phyloP scores from a whole-genome alignment of 2,797 vertebrate species.

The Fratercula arctica region DNA sequence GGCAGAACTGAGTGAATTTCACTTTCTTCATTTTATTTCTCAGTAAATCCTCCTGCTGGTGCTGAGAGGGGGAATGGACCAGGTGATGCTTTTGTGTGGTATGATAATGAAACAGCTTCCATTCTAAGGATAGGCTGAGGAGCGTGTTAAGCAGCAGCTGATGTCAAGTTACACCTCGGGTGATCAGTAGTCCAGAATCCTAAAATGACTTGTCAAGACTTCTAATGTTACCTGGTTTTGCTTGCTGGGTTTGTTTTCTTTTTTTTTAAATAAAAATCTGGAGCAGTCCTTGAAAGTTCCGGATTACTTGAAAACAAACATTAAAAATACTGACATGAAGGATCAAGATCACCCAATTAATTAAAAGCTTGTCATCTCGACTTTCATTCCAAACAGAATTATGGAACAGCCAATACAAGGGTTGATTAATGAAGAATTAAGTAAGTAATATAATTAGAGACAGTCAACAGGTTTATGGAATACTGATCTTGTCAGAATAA shows the following conservation, averaged over 20 bases:
- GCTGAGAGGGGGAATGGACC: not conserved
- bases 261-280: not conserved
- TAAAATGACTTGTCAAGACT: not conserved
- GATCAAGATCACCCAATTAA: constrained; percentile 1
- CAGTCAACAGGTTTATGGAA: constrained; percentile 41
- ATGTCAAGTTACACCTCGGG: not conserved
- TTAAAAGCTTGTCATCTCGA: constrained; percentile 43
- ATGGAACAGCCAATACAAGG: not conserved
- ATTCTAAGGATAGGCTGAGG: not conserved
- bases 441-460: constrained; percentile 35
- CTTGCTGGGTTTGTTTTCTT: not conserved
- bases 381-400: constrained; percentile 36
- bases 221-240: not conserved
- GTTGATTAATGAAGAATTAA: constrained; percentile 51
- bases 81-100: not conserved
- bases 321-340: not conserved
- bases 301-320: not conserved
- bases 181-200: not conserved
- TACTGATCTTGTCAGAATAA: constrained; percentile 50
- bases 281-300: not conserved
- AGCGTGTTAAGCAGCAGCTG: not conserved
- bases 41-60: not conserved
- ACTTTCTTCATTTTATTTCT: not conserved
- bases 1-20: not conserved
- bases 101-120: not conserved